Percentiles rank a stretch among this genome's conserved stretches.
Conservation (phyloP, 2,797 vertebrate species). For the Psittacula echo region DNA sequence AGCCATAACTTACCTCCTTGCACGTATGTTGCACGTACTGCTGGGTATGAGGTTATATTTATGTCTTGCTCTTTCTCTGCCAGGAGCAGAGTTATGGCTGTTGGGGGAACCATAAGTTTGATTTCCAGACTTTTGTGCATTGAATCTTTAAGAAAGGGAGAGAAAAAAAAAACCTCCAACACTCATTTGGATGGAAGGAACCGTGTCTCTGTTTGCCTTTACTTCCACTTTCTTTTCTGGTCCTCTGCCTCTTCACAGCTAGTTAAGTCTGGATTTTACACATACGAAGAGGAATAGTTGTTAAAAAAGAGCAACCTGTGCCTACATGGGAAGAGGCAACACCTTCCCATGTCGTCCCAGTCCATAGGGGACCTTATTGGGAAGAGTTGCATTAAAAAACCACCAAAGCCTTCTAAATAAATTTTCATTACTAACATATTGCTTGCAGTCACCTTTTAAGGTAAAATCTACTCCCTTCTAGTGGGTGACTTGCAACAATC, state of each 20-base stretch:
- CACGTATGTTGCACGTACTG: slow-evolving; percentile 14
- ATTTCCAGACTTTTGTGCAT: slow-evolving; percentile 29
- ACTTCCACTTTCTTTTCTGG: neutral
- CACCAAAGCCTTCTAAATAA: neutral
- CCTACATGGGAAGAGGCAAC: neutral
- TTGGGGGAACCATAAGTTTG: slow-evolving; percentile 48
- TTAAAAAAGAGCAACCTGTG: neutral
- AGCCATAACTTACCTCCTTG: slow-evolving; percentile 43
- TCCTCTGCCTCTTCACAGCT: neutral
- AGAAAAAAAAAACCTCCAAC: neutral
- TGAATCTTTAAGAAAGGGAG: slow-evolving; percentile 23
- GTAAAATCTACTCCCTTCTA: neutral
- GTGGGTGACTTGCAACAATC: neutral
- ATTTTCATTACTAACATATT: neutral
- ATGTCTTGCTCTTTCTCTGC: slow-evolving; percentile 43
- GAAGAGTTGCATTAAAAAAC: neutral
- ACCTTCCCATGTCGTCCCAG: neutral
- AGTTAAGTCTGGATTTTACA: neutral
- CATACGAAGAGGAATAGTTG: neutral
- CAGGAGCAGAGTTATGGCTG: slow-evolving; percentile 50
- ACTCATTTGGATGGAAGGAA: neutral
- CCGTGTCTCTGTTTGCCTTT: neutral
- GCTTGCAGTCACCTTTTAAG: neutral
- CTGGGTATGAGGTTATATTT: slow-evolving; percentile 51
- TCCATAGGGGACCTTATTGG: accelerated